These are phyloP conservation scores for Saccopteryx leptura DNA, from an alignment of 2,113 vertebrate genomes.

Conservation along the genomic window DNA sequence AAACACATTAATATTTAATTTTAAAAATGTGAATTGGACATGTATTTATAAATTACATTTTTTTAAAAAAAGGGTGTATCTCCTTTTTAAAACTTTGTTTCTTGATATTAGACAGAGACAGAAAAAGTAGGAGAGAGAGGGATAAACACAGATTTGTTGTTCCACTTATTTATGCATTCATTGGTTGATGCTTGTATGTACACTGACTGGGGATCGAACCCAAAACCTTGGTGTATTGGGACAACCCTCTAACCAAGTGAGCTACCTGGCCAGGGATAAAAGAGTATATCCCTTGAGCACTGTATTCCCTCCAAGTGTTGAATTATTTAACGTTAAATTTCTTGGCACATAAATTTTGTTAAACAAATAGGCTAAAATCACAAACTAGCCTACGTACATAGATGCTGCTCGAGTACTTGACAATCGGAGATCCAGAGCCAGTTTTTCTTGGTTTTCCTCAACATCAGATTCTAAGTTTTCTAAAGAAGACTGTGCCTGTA, in stretches of 20 bases:
- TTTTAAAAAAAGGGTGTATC: background rate
- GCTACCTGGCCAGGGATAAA: background rate
- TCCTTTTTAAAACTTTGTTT: background rate
- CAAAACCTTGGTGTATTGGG: no score
- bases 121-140: no score
- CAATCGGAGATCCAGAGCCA: constrained; percentile 94
- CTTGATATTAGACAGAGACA: no score
- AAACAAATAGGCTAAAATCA: constrained; percentile 47
- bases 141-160: no score
- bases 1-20: background rate
- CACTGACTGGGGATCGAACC: no score
- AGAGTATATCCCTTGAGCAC: background rate
- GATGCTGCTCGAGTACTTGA: constrained; percentile 97
- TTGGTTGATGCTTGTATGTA: no score
- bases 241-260: no score
- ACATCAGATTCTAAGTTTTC: constrained; percentile 90
- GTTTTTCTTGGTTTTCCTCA: constrained; percentile 94
- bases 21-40: constrained; percentile 13
- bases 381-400: constrained; percentile 89
- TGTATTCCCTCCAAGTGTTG: background rate
- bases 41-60: background rate
- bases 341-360: constrained; percentile 30
- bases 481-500: constrained; percentile 85
- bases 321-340: constrained; percentile 47
- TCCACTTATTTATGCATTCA: no score